These are phyloP conservation scores for Eumerus sabulonum DNA, from an alignment of 2,888 invertebrate species.

Conservation along the genomic window DNA sequence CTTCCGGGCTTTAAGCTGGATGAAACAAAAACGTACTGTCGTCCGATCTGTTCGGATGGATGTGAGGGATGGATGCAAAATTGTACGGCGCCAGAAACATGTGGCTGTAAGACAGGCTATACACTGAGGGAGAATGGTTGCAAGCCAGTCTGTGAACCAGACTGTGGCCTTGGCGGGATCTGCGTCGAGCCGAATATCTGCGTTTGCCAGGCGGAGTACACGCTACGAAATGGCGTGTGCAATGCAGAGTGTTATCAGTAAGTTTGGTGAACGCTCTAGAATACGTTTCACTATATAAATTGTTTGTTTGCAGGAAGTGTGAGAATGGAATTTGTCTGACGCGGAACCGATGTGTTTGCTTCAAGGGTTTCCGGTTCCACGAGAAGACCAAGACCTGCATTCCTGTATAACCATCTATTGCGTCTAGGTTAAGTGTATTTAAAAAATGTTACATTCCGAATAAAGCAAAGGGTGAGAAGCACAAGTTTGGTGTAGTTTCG, in stretches of 20 bases:
- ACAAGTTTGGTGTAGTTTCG: too few species aligned
- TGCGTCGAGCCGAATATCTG: conserved; percentile 82
- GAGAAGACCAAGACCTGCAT: conserved; percentile 75
- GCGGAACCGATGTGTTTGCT: conserved; percentile 77
- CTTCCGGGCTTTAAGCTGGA: conserved; percentile 82
- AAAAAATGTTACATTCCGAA: too few species aligned
- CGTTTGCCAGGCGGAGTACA: conserved; percentile 81
- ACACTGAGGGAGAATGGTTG: conserved; percentile 74
- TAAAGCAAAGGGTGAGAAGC: too few species aligned
- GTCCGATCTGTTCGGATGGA: conserved; percentile 81
- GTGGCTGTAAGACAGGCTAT: conserved; percentile 79
- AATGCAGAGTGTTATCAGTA: conserved; percentile 77
- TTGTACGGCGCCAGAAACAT: conserved; percentile 77
- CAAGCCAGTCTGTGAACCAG: conserved; percentile 74
- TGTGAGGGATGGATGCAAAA: conserved; percentile 74
- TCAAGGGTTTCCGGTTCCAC: conserved; percentile 76
- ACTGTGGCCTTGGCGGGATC: conserved; percentile 79
- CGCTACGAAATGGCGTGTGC: conserved; percentile 76
- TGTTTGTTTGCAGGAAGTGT: conserved; percentile 73
- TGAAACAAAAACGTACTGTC: conserved; percentile 81
- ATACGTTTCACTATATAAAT: too few species aligned
- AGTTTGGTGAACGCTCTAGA: conserved; percentile 62
- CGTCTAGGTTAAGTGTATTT: too few species aligned
- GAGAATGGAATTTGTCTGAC: conserved; percentile 76
- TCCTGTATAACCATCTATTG: conserved; percentile 57